phyloP scores from a whole-genome alignment of 2,113 vertebrate genomes.

The Cololabis saira region DNA sequence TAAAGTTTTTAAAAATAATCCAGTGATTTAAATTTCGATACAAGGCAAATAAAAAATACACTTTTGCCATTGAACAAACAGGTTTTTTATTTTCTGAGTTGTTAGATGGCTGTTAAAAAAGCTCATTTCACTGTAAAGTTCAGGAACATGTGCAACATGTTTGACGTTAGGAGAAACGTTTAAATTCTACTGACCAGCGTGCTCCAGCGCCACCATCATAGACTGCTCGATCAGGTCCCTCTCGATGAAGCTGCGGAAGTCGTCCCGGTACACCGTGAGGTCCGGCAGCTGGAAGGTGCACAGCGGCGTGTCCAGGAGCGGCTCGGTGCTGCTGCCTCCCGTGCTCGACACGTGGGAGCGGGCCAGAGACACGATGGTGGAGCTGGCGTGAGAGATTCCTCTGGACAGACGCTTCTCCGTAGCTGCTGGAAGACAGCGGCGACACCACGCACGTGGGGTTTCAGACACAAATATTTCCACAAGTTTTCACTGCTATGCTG shows the following conservation, averaged over 20 bases:
- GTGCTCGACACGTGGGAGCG: slow-evolving; percentile 93
- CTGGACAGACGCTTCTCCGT: slow-evolving; percentile 92
- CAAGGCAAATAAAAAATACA: too few relatives aligned
- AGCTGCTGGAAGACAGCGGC: slow-evolving; percentile 20
- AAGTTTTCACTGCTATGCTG: too few relatives aligned
- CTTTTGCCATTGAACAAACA: too few relatives aligned
- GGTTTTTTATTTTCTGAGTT: too few relatives aligned
- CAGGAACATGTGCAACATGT: too few relatives aligned
- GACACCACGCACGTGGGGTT: too few relatives aligned
- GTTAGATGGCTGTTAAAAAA: too few relatives aligned
- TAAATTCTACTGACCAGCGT: slow-evolving; percentile 85
- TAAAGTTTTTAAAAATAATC: too few relatives aligned
- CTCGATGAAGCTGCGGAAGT: slow-evolving; percentile 95
- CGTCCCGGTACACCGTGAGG: slow-evolving; percentile 92
- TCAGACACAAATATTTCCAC: too few relatives aligned
- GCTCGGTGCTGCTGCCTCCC: slow-evolving; percentile 81
- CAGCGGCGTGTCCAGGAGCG: slow-evolving; percentile 92
- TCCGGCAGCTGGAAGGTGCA: slow-evolving; percentile 98
- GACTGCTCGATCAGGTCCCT: slow-evolving; percentile 97
- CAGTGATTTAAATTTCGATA: too few relatives aligned
- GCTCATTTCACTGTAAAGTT: too few relatives aligned
- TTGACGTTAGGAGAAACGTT: too few relatives aligned
- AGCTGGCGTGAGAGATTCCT: slow-evolving; percentile 95
- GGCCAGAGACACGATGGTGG: slow-evolving; percentile 93
- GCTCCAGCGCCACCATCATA: slow-evolving; percentile 95